These are phyloP conservation scores for Trypoxylus dichotomus DNA, from an alignment of 1,140 invertebrate species.

Conservation along the genomic window DNA sequence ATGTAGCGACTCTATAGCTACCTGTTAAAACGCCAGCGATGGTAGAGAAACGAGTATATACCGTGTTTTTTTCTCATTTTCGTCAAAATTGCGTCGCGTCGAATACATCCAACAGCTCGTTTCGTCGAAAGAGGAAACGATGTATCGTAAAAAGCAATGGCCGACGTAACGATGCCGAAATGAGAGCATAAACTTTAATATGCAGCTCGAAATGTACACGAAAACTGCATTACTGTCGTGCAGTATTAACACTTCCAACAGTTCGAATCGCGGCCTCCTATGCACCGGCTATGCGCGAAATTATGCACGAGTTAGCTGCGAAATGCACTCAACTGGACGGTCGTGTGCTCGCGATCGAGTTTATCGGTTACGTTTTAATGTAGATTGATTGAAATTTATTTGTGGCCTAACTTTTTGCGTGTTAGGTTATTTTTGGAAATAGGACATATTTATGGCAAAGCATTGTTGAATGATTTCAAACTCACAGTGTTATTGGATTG, in stretches of 20 bases:
- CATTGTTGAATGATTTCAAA: too few relatives aligned
- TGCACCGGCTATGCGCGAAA: not conserved
- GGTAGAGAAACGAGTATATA: not conserved
- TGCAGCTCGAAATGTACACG: not conserved
- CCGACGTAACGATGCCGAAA: slow-evolving; percentile 3
- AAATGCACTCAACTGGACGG: not conserved
- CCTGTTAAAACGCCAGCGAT: too few relatives aligned
- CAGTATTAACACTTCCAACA: not conserved
- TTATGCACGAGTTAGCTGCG: not conserved
- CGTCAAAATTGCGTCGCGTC: not conserved
- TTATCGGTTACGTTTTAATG: too few relatives aligned
- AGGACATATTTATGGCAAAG: too few relatives aligned
- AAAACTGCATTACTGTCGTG: slow-evolving; percentile 18
- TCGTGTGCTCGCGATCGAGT: not conserved
- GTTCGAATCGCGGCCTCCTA: not conserved
- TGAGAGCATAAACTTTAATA: slow-evolving; percentile 18
- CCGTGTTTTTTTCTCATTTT: not conserved
- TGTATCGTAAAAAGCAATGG: slow-evolving; percentile 4
- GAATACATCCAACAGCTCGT: not conserved
- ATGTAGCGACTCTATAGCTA: too few relatives aligned
- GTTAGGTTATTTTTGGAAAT: too few relatives aligned
- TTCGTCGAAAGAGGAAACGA: not conserved
- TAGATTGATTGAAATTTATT: too few relatives aligned
- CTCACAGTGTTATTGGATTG: too few relatives aligned
- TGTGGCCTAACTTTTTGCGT: too few relatives aligned